A percentile compares a stretch with the other conserved stretches of the same genome.
Conservation (phyloP, 2,113 vertebrate genomes). For the Porphyrio hochstetteri region DNA sequence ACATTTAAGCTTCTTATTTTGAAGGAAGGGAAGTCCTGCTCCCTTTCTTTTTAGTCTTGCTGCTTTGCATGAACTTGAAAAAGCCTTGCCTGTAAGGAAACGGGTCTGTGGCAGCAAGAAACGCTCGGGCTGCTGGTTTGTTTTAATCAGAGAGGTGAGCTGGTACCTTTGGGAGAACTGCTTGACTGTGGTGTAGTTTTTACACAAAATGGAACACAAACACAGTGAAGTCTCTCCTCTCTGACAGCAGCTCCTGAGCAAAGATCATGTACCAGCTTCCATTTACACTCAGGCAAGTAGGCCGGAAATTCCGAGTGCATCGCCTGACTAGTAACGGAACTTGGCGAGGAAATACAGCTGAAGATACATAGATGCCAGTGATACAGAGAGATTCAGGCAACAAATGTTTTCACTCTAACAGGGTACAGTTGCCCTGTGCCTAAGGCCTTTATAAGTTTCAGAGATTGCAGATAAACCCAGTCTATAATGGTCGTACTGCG, state of each 20-base stretch:
- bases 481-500: background rate
- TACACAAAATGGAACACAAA: background rate
- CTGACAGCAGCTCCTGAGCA: background rate
- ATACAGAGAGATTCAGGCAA: background rate
- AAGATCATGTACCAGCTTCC: background rate
- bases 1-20: background rate
- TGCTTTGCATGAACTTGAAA: constrained; percentile 19
- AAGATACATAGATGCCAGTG: background rate
- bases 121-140: background rate
- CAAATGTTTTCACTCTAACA: background rate
- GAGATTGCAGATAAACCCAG: background rate
- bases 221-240: background rate
- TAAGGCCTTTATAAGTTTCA: background rate
- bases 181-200: background rate
- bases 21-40: background rate
- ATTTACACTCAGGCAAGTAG: background rate
- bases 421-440: background rate
- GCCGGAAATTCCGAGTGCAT: background rate
- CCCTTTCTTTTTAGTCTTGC: background rate
- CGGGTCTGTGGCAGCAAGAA: background rate
- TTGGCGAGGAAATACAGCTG: background rate
- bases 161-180: background rate
- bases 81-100: background rate
- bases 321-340: background rate
- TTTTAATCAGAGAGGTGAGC: background rate